A percentile compares a stretch with the other conserved stretches of the same genome.
phyloP scores from a whole-genome alignment of 2,797 vertebrate species.

The Podarcis lilfordi region DNA sequence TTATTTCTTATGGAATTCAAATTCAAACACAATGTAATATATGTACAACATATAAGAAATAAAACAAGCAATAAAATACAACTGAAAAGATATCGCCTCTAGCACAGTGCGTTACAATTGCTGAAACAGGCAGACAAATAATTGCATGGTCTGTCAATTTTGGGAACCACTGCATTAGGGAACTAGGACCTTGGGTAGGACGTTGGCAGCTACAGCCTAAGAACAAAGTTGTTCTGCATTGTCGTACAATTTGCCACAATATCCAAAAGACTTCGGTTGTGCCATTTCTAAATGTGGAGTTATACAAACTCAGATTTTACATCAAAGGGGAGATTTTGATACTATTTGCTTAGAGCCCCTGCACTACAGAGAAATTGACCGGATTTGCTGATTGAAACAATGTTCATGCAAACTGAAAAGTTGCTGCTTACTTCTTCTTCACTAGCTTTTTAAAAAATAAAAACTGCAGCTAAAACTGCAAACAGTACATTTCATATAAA shows the following conservation, averaged over 20 bases:
- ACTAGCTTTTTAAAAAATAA: background rate
- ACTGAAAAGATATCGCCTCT: too few species aligned
- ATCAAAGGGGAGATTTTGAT: background rate
- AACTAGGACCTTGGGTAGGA: background rate
- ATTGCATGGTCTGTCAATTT: too few species aligned
- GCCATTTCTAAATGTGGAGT: background rate
- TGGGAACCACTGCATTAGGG: background rate
- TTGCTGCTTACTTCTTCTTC: background rate
- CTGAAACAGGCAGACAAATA: too few species aligned
- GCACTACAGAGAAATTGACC: background rate
- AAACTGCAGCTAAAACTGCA: background rate
- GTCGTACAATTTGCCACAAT: background rate
- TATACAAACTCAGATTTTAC: background rate
- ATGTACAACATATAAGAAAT: too few species aligned
- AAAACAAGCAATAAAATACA: too few species aligned
- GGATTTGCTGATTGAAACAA: background rate
- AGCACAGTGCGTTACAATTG: too few species aligned
- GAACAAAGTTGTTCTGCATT: background rate
- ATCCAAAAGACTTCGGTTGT: background rate
- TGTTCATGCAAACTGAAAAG: constrained; percentile 31
- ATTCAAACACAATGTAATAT: too few species aligned
- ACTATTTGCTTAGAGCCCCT: background rate
- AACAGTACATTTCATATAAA: background rate
- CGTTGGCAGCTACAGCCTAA: background rate
- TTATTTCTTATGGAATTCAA: too few species aligned